phyloP scores from a whole-genome alignment of 2,113 vertebrate genomes.

The Proterorhinus semilunaris region DNA sequence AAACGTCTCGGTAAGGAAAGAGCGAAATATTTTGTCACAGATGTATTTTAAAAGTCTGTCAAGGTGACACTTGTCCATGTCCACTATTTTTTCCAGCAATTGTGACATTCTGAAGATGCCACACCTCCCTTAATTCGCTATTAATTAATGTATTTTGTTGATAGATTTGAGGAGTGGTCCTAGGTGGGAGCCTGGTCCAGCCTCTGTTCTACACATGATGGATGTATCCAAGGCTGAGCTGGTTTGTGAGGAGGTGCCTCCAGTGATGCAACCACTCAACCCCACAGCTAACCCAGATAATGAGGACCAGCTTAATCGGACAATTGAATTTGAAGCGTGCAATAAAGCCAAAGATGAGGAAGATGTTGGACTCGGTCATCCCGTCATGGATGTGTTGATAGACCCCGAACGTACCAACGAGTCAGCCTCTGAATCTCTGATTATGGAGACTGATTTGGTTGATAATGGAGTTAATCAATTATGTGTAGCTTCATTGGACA shows the following conservation, averaged over 20 bases:
- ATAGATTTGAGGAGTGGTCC: slow-evolving; percentile 54
- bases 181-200: slow-evolving; percentile 56
- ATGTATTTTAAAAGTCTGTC: neutral
- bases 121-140: slow-evolving; percentile 5
- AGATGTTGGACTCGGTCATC: slow-evolving; percentile 18
- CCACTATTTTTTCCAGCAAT: neutral
- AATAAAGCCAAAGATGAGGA: slow-evolving; percentile 33
- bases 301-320: slow-evolving; percentile 21
- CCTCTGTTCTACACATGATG: slow-evolving; percentile 33
- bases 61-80: neutral
- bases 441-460: slow-evolving; percentile 1
- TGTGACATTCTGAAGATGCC: slow-evolving; percentile 1
- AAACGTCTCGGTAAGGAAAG: neutral
- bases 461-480: slow-evolving; percentile 37
- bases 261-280: slow-evolving; percentile 17
- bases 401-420: slow-evolving; percentile 21
- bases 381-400: slow-evolving; percentile 14
- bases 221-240: slow-evolving; percentile 44
- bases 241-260: neutral
- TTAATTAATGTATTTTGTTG: too few relatives aligned
- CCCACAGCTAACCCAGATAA: slow-evolving; percentile 12
- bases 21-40: neutral
- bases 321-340: slow-evolving; percentile 29
- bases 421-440: slow-evolving; percentile 19
- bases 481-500: slow-evolving; percentile 31